Base-by-base conservation (phyloP, 2,797 vertebrate genomes). In the Pyrocephalus nanus region DNA sequence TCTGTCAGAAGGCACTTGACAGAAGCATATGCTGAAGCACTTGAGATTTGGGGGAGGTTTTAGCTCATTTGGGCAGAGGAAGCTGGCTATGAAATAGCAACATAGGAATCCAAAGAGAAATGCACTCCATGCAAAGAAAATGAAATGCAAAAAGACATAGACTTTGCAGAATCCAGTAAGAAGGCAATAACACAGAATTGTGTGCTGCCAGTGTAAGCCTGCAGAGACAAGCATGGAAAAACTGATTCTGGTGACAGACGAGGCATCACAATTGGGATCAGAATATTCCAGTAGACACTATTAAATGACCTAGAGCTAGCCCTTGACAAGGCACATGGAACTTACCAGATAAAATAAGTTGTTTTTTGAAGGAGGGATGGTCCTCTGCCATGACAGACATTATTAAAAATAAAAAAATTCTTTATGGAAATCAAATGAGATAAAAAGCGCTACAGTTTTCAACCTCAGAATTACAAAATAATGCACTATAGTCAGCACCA, bases 401-500 rank as follows among this genome's bases (percentile, higher is more conserved):
- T 23, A 73, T 12, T 65, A 60, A 71, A 92, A 83, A 25, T 22
- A 45, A 3, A 32, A 32, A 66, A 93, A 23, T 7, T 3, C 8
- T 69, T 45, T 54, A 38, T 25, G 1, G 17, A 86, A 86, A n/a
- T 18, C 6, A 54, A 58, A 72, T 3, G 0, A 72, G 2, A 11
- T 54, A 69, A 84, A 86, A 78, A 66, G 7, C 36, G 8, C 20
- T 13, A 51, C 3, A 65, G 8, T 36, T 54, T 90, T 80, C 19
- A 23, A 80, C 61, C n/a, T 36, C 7, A 75, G 27, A 92, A 78
- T 16, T 43, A 36, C 2, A 43, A 62, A 90, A 65, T 60, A 11
- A 8, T 7, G n/a, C 0, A 0, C 6, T 64, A 2, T 40, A 65
- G 6, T 30, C 29, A 72, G 5, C 8, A 30, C 15, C 9, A 69